phyloP scores from a whole-genome alignment of 2,797 vertebrate genomes.

The Apodemus agrarius region DNA sequence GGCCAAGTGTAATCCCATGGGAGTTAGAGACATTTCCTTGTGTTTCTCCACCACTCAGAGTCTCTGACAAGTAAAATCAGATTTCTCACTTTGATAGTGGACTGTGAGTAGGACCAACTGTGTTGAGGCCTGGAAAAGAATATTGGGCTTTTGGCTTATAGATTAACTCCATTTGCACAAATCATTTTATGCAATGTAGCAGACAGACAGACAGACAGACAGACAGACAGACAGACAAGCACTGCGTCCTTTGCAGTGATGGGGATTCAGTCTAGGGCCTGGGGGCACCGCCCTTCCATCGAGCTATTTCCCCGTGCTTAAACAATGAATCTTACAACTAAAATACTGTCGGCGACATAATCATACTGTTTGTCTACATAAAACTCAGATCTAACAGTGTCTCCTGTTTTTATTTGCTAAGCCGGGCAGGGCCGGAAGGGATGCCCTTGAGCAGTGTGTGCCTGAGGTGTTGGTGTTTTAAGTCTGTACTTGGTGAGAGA shows the following conservation, averaged over 20 bases:
- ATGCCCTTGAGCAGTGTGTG: neutral
- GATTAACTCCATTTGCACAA: neutral
- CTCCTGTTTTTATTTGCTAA: constrained; percentile 44
- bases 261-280: too few species aligned
- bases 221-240: neutral
- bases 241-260: neutral
- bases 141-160: neutral
- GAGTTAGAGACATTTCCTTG: neutral
- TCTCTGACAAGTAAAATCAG: constrained; percentile 30
- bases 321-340: neutral
- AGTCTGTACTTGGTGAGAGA: neutral
- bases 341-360: neutral
- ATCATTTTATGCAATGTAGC: constrained; percentile 3
- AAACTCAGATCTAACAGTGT: constrained; percentile 32
- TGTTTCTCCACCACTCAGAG: constrained; percentile 1
- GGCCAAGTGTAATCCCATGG: neutral
- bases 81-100: neutral
- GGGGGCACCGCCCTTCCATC: neutral
- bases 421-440: neutral
- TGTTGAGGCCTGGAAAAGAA: neutral
- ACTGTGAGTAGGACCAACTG: neutral
- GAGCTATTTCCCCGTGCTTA: neutral
- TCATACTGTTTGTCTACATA: neutral
- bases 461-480: neutral
- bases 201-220: too few species aligned